phyloP scores from a whole-genome alignment of 1,140 invertebrate species.

The Armadillidium nasatum region DNA sequence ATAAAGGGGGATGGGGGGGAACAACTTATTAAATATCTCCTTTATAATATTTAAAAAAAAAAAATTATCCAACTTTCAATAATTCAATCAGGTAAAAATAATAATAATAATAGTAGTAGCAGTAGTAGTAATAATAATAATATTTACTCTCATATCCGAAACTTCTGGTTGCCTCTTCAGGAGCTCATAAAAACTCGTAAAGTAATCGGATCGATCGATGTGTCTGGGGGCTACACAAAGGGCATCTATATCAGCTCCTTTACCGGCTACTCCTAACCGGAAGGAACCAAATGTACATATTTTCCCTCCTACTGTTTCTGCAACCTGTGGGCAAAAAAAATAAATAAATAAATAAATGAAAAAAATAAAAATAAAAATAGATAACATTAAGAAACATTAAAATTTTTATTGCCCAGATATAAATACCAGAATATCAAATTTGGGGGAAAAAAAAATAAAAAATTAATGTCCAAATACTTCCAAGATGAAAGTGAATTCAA shows the following conservation, averaged over 20 bases:
- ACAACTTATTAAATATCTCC: slow-evolving; percentile 16
- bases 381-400: not conserved
- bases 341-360: slow-evolving; percentile 32
- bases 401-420: not conserved
- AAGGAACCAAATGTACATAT: slow-evolving; percentile 99
- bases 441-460: not conserved
- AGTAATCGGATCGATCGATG: slow-evolving; percentile 90
- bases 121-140: not conserved
- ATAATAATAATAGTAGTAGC: too few species aligned
- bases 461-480: not conserved
- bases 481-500: not conserved
- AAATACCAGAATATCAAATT: not conserved
- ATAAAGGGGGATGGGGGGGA: slow-evolving; percentile 34
- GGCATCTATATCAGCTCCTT: slow-evolving; percentile 98
- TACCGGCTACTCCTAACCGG: slow-evolving; percentile 84
- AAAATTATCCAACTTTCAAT: too few species aligned
- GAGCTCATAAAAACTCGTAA: slow-evolving; percentile 86
- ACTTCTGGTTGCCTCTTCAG: slow-evolving; percentile 83
- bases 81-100: too few species aligned
- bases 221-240: slow-evolving; percentile 95
- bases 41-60: too few species aligned
- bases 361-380: slow-evolving; percentile 27
- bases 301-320: slow-evolving; percentile 77
- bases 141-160: slow-evolving; percentile 67
- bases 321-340: slow-evolving; percentile 37